A percentile compares a stretch with the other conserved stretches of the same genome.
Evolutionary conservation across 2,797 vertebrate genomes (phyloP).

Genomic region (Eulemur mongoz): DNA sequence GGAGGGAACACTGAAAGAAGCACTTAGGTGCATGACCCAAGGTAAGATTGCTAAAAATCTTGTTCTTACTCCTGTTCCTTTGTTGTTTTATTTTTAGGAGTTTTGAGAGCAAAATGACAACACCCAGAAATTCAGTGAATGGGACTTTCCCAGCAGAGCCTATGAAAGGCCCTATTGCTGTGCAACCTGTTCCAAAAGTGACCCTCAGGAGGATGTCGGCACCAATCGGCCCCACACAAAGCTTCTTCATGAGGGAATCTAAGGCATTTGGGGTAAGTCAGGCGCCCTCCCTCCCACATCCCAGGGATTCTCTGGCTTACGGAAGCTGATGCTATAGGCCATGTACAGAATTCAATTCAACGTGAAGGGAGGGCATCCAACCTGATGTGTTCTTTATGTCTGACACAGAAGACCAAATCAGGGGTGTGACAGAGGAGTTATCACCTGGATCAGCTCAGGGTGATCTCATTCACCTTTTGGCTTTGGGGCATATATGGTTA

Average conservation of each 20-base stretch:
- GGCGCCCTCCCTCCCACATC: rapidly evolving
- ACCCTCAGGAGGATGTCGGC: not conserved
- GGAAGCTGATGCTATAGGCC: not conserved
- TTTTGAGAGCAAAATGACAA: slow-evolving; percentile 54
- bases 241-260: slow-evolving; percentile 74
- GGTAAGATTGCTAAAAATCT: not conserved
- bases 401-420: not conserved
- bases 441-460: not conserved
- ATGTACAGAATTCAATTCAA: not conserved
- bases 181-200: slow-evolving; percentile 4
- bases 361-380: not conserved
- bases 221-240: slow-evolving; percentile 39
- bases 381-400: not conserved
- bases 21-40: not conserved
- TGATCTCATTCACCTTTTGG: not conserved
- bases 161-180: not conserved
- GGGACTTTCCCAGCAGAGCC: slow-evolving; percentile 47
- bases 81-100: slow-evolving; percentile 27
- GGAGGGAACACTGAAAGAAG: not conserved
- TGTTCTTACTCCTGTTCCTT: not conserved
- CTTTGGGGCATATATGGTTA: not conserved
- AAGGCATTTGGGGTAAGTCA: slow-evolving; percentile 76
- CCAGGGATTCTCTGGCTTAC: not conserved
- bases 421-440: not conserved
- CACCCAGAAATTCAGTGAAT: slow-evolving; percentile 66